Evolutionary conservation across 2,888 invertebrate species (phyloP).

Genomic region (Epirrhoe tristata): DNA sequence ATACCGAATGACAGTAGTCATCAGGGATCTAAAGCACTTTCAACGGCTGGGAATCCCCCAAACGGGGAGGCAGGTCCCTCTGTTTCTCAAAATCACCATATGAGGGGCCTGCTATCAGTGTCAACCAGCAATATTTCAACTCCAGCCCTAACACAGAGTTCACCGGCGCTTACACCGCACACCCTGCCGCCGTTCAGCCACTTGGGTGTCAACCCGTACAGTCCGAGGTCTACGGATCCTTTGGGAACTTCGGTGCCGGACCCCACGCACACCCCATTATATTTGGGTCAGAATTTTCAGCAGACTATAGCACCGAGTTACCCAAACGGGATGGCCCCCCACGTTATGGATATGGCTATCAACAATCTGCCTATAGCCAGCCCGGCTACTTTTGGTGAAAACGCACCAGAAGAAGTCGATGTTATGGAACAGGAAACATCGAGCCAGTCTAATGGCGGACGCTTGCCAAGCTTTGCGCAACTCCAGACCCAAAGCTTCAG

Average conservation of each 20-base stretch:
- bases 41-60: conserved; percentile 93
- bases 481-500: conserved; percentile 86
- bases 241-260: conserved; percentile 85
- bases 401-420: conserved; percentile 76
- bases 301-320: conserved; percentile 88
- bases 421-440: conserved; percentile 80
- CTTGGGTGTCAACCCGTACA: conserved; percentile 86
- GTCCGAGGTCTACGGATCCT: conserved; percentile 85
- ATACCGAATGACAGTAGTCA: conserved; percentile 75
- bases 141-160: conserved; percentile 83
- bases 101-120: conserved; percentile 96
- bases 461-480: conserved; percentile 88
- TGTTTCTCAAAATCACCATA: conserved; percentile 92
- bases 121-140: conserved; percentile 89
- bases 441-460: conserved; percentile 71
- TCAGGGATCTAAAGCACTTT: conserved; percentile 74
- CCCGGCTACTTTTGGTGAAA: conserved; percentile 95
- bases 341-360: conserved; percentile 92
- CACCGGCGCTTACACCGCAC: conserved; percentile 83
- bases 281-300: conserved; percentile 86
- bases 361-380: conserved; percentile 88
- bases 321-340: conserved; percentile 95
- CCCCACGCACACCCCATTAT: conserved; percentile 86
- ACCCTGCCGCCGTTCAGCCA: conserved; percentile 85
- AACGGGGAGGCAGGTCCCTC: conserved; percentile 98